phyloP scores from a whole-genome alignment of 2,888 invertebrate genomes.

The Spodoptera littoralis region DNA sequence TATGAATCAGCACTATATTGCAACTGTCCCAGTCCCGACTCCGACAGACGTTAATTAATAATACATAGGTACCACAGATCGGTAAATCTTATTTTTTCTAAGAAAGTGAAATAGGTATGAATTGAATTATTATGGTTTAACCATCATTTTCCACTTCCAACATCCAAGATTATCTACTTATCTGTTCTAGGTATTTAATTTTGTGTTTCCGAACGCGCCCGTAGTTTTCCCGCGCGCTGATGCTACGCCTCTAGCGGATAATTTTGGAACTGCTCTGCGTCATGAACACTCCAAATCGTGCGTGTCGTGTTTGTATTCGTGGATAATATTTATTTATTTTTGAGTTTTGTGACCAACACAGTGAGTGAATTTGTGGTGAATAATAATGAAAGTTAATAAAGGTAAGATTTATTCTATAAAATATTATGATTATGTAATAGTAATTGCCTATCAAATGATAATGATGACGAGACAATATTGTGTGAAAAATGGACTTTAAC shows the following conservation, averaged over 20 bases:
- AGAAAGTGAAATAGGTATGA: too few species aligned
- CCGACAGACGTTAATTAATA: too few species aligned
- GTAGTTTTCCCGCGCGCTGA: slow-evolving; percentile 64
- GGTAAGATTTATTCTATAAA: slow-evolving; percentile 70
- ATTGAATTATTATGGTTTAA: too few species aligned
- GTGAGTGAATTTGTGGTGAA: slow-evolving; percentile 55
- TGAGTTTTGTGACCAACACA: slow-evolving; percentile 51
- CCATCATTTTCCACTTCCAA: not conserved
- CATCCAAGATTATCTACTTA: not conserved
- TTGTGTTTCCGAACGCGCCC: slow-evolving; percentile 55
- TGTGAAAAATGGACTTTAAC: slow-evolving; percentile 13
- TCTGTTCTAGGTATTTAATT: not conserved
- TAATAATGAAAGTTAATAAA: slow-evolving; percentile 59
- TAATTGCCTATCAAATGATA: slow-evolving; percentile 54
- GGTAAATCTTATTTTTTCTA: too few species aligned
- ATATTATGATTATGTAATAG: slow-evolving; percentile 77
- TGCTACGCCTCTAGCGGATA: slow-evolving; percentile 65
- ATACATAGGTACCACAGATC: too few species aligned
- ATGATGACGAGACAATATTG: slow-evolving; percentile 66
- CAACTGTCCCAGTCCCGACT: too few species aligned
- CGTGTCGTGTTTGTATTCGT: slow-evolving; percentile 76
- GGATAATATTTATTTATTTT: slow-evolving; percentile 65
- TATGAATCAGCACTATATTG: too few species aligned
- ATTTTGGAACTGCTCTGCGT: slow-evolving; percentile 71
- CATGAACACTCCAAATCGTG: slow-evolving; percentile 68